phyloP scores from a whole-genome alignment of 2,113 vertebrate genomes.

The Diadophis punctatus region DNA sequence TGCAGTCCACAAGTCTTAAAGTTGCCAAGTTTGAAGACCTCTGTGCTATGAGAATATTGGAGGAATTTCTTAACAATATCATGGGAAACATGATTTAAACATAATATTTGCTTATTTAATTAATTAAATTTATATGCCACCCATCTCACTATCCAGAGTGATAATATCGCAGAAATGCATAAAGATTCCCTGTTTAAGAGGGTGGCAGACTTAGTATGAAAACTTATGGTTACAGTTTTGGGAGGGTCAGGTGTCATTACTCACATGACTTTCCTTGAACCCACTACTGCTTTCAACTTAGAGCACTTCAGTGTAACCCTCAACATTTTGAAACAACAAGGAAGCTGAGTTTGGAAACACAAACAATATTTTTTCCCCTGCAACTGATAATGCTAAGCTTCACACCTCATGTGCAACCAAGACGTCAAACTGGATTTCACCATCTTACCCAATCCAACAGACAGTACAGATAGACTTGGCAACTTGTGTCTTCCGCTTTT shows the following conservation, averaged over 20 bases:
- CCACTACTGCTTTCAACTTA: background rate
- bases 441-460: background rate
- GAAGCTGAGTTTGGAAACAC: background rate
- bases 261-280: background rate
- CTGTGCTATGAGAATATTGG: background rate
- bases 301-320: background rate
- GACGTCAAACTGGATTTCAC: background rate
- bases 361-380: background rate
- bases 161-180: background rate
- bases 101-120: background rate
- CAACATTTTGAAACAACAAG: background rate
- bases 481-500: background rate
- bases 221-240: background rate
- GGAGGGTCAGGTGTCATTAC: background rate
- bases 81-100: background rate
- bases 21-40: no score
- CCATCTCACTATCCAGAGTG: no score
- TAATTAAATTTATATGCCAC: no score
- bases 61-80: background rate
- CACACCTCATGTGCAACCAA: background rate
- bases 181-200: background rate
- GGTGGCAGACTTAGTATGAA: background rate
- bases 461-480: background rate
- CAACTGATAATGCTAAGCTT: background rate
- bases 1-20: no score